Percentiles rank a stretch among this genome's conserved stretches.
Conservation (phyloP, 2,797 vertebrate genomes). For the Sebastes flavidus region DNA sequence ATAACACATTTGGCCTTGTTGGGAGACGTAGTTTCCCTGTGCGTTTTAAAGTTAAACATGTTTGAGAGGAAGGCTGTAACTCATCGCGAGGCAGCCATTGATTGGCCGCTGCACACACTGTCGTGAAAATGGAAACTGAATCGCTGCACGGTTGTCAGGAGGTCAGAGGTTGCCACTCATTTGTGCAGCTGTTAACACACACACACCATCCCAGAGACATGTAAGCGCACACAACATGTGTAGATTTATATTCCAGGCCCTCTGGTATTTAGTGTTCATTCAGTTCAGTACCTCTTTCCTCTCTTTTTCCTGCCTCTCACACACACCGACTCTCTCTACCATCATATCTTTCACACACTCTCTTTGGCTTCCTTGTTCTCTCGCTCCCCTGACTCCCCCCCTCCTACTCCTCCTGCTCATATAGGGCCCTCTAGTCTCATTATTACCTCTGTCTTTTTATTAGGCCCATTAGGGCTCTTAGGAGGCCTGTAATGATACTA, state of each 20-base stretch:
- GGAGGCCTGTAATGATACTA: slow-evolving; percentile 82
- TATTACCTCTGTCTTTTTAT: slow-evolving; percentile 85
- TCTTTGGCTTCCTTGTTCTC: slow-evolving; percentile 56
- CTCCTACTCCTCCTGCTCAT: slow-evolving; percentile 59
- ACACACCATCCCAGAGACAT: slow-evolving; percentile 5
- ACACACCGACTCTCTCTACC: neutral
- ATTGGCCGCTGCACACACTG: slow-evolving; percentile 3
- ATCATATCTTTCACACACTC: slow-evolving; percentile 40
- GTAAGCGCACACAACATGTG: slow-evolving; percentile 1
- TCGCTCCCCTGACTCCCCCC: slow-evolving; percentile 53
- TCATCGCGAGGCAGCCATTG: neutral
- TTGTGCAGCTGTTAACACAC: slow-evolving; percentile 39
- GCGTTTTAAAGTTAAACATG: neutral
- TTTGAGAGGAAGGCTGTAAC: slow-evolving; percentile 6
- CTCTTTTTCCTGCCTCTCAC: slow-evolving; percentile 9
- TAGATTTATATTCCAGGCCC: slow-evolving; percentile 28
- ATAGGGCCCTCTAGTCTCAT: slow-evolving; percentile 78
- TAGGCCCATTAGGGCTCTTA: slow-evolving; percentile 83
- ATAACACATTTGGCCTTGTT: neutral
- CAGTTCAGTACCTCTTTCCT: slow-evolving; percentile 17
- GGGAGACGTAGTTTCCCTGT: neutral
- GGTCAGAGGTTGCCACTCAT: slow-evolving; percentile 32
- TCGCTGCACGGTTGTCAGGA: neutral
- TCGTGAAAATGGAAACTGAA: slow-evolving; percentile 23
- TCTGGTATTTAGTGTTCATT: slow-evolving; percentile 32